Base-by-base conservation (phyloP, 2,797 vertebrate genomes). In the Sarcoramphus papa region DNA sequence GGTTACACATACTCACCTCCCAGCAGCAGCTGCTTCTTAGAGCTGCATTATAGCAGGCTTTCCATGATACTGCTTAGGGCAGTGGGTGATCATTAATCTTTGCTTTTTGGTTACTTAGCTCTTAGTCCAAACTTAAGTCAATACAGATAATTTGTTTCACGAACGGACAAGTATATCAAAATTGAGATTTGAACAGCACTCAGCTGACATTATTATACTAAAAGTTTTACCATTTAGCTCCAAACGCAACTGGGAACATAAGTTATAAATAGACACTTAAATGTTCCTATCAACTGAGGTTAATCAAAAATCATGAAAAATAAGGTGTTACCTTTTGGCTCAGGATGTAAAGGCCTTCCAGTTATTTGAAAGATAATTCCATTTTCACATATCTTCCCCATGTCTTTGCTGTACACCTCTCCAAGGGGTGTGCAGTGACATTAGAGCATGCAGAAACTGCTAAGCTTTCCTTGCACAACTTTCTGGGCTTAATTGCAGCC, bases 281-380 rank as follows among this genome's bases (percentile, higher is more conserved):
- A 76, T 35, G 25, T 45, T 83, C 37, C 76, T 67, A 33, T 67
- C 65, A 84, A 19, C 9, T 30, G 68, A 69, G 67, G 22, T 81
- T 86, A 90, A 96, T 90, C 14, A 91, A 88, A 96, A 93, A 50
- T 57, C 65, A 56, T 10, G 14, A 64, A 78, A 94, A 54, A 24
- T 12, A 63, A 87, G 31, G 21, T 9, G 1, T 54, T 92, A 85
- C 54, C 65, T 91, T 84, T 69, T 75, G 54, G 56, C 13, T 90
- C 22, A 45, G 76, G 37, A 43, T 30, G 43, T 75, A 90, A 91
- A 83, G 82, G 33, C 54, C 47, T 84, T 78, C n/a, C 67, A 76
- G 50, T 59, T 73, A 56, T 78, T 35, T 48, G 51, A 81, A 81
- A 60, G 62, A 73, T 60, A 75, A 95, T 54, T 50, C 59, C 4